Evolutionary conservation across 1,140 invertebrate species (phyloP), one percentile per base, ranked within the genome.

Genomic region (Pinna nobilis): DNA sequence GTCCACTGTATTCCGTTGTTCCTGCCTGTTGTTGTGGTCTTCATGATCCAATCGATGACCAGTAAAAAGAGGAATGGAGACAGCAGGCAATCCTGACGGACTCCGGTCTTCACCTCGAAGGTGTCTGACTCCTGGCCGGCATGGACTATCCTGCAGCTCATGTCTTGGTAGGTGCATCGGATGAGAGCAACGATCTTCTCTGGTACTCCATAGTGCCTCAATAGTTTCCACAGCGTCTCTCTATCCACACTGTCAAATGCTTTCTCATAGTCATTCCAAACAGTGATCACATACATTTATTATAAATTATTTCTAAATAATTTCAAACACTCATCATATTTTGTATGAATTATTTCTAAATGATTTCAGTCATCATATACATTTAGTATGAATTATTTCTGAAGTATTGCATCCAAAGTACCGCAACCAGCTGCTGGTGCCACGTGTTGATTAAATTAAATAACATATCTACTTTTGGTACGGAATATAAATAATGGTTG

Each of bases 241-340:
- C 79, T 68, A 53, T 85, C 74, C n/a, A 84, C 44, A 47, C 68
- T 82, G 49, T 86, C 79, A 47, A 86, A 82, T 4, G 73, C 82
- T 35, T 50, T 50, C 30, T 49, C 30, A 20, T 0, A 65, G 35
- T 63, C 35, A n/a, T n/a, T n/a, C n/a, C n/a, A n/a, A n/a, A n/a
- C n/a, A n/a, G n/a, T n/a, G n/a, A n/a, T n/a, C n/a, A n/a, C n/a
- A n/a, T n/a, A n/a, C n/a, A n/a, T n/a, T n/a, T n/a, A n/a, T n/a
- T n/a, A n/a, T n/a, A n/a, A n/a, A n/a, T n/a, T n/a, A n/a, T n/a
- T n/a, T n/a, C n/a, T n/a, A n/a, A n/a, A n/a, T n/a, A n/a, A n/a
- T n/a, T n/a, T n/a, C n/a, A n/a, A n/a, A n/a, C n/a, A n/a, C n/a
- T n/a, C n/a, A n/a, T n/a, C n/a, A n/a, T n/a, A n/a, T n/a, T n/a